These are phyloP conservation scores for Aspidiotus destructor DNA, from an alignment of 2,888 invertebrate genomes.

Conservation along the genomic window DNA sequence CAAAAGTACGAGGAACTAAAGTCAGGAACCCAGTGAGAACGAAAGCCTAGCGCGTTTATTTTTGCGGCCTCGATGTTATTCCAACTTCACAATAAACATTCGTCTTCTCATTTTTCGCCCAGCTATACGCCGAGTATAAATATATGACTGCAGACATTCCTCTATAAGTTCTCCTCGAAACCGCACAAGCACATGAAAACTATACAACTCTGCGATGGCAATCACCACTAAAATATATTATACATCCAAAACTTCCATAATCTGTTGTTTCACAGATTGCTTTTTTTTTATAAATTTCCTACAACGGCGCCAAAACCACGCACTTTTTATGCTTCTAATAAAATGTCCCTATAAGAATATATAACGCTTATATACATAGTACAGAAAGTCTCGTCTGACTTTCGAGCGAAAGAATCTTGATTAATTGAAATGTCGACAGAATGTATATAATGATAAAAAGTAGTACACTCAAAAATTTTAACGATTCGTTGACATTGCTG, in stretches of 20 bases:
- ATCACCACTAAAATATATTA: not conserved
- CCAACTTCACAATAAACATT: not conserved
- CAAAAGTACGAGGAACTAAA: not conserved
- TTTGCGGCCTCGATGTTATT: constrained; percentile 2
- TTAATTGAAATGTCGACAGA: too few relatives aligned
- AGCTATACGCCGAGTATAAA: not conserved
- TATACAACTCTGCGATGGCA: too few relatives aligned
- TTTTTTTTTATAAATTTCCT: not conserved
- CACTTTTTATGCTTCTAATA: not conserved
- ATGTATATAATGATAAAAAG: too few relatives aligned
- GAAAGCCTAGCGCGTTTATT: not conserved
- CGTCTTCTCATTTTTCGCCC: constrained; percentile 2
- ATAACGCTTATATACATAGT: not conserved
- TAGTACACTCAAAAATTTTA: too few relatives aligned
- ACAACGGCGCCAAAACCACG: not conserved
- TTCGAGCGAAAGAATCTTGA: too few relatives aligned
- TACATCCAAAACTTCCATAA: not conserved
- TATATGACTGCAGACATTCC: too few relatives aligned
- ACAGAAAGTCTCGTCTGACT: not conserved
- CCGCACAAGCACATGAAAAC: too few relatives aligned
- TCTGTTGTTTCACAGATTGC: constrained; percentile 1
- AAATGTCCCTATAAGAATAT: too few relatives aligned
- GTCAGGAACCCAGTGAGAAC: not conserved
- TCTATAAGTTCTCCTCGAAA: too few relatives aligned
- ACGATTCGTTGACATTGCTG: too few relatives aligned